These are phyloP conservation scores for Oscheius onirici DNA, from an alignment of 2,888 invertebrate genomes.

Conservation along the genomic window DNA sequence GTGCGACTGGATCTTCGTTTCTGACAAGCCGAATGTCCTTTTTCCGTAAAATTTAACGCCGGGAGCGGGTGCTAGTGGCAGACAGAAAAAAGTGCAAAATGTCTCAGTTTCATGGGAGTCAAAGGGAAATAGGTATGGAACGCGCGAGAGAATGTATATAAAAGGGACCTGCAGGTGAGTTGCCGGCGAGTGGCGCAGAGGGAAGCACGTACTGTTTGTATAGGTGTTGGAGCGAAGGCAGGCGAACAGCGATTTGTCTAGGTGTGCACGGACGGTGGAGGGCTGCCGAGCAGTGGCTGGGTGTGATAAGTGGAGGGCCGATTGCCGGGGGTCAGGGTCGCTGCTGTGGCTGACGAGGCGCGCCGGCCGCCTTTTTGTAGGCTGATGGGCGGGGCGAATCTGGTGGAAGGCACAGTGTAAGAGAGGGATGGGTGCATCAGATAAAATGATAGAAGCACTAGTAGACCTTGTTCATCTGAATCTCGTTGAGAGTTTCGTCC, in stretches of 20 bases:
- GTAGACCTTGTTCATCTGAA: neutral
- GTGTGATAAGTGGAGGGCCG: constrained; percentile 31
- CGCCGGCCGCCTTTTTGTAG: constrained; percentile 30
- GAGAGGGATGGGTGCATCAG: constrained; percentile 26
- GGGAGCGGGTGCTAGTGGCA: neutral
- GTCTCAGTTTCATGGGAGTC: neutral
- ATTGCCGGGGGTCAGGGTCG: constrained; percentile 32
- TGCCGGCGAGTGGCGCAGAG: constrained; percentile 19
- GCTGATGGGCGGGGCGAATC: constrained; percentile 16
- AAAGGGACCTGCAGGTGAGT: constrained; percentile 17
- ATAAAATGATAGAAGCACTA: constrained; percentile 27
- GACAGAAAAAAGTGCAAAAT: no score
- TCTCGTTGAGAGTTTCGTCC: neutral
- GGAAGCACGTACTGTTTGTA: constrained; percentile 33
- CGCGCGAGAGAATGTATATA: constrained; percentile 8
- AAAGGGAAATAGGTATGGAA: neutral
- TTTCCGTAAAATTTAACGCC: no score
- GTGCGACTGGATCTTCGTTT: neutral
- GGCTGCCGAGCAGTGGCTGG: constrained; percentile 33
- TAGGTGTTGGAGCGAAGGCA: constrained; percentile 31
- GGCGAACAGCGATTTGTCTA: constrained; percentile 17
- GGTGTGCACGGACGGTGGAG: constrained; percentile 32
- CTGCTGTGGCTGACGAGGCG: constrained; percentile 29
- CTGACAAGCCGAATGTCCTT: neutral
- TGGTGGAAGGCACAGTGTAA: constrained; percentile 25